Base-by-base conservation (phyloP, 2,888 invertebrate genomes). In the Mylabris sibirica region DNA sequence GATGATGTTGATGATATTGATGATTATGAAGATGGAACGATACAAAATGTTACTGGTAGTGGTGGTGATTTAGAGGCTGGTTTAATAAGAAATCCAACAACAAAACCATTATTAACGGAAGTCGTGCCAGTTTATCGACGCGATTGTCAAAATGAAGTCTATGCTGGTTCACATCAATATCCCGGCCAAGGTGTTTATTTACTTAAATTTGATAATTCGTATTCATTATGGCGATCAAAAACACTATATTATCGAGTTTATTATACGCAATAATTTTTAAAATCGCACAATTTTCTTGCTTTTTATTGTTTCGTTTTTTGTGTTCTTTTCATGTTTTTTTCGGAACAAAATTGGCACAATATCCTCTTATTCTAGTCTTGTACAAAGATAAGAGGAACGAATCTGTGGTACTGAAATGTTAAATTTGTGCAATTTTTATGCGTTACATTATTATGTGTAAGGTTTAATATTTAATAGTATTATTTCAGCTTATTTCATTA, bases 141-240 rank as follows among this genome's bases (percentile, higher is more conserved):
- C 72, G 99, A 99, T 85, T 97, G 97, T 78, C 98, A 98, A 82
- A 94, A 93, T 76, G 98, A 97, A 87, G 97, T 99, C 0, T 98
- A 98, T 82, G 97, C 96, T n/a, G 98, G 98, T 11, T 96, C 95
- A 69, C 99, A 99, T 85, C 90, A 92, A 64, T 99, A 99, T 86
- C 99, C 99, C 0, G 98, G 98, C 2, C 93, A 96, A 86, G 99
- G 99, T 20, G 96, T 98, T 49, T 99, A 99, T 86, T 88, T 99
- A 82, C 89, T 99, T 57, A 99, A 99, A 87, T 99, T 99, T 86
- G 99, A 99, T 87, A 99, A 99, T 87, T 97, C 98, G 0, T 99
- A 98, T 85, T 98, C 98, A 65, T 88, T 99, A 76, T 99, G 99
- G 99, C 91, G 99, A 80, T 98, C 98, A 77, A 99, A 99, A 90